These are phyloP conservation scores for Pandion haliaetus DNA, from an alignment of 2,113 vertebrate species.

Conservation along the genomic window DNA sequence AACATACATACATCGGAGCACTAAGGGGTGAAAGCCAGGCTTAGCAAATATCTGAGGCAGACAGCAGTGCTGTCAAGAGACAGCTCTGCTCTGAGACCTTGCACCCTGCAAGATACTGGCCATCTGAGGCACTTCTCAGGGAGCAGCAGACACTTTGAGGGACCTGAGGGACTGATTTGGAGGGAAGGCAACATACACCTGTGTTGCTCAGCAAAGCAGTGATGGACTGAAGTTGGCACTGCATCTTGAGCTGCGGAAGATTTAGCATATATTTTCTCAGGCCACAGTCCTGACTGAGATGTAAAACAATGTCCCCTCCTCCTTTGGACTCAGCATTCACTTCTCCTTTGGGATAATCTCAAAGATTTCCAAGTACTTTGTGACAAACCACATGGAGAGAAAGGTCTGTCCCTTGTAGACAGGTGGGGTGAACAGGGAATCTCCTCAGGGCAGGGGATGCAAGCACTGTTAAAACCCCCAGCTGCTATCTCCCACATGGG, in stretches of 20 bases:
- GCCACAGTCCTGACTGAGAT: background rate
- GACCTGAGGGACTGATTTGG: background rate
- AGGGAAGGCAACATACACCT: background rate
- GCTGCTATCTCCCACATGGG: background rate
- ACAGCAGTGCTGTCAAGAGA: background rate
- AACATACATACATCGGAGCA: background rate
- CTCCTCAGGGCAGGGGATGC: background rate
- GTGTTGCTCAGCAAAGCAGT: background rate
- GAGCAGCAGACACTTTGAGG: background rate
- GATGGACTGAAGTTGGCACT: background rate
- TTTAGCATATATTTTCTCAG: background rate
- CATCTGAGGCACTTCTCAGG: background rate
- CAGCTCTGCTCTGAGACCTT: background rate
- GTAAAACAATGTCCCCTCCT: background rate
- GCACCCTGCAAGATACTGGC: background rate
- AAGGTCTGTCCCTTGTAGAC: background rate
- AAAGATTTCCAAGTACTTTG: background rate
- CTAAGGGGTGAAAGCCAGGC: background rate
- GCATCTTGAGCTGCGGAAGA: background rate
- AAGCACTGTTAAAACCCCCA: background rate
- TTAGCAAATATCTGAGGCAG: background rate
- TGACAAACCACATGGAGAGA: background rate
- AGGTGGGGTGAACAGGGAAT: background rate
- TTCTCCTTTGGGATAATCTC: background rate
- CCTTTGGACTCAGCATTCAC: background rate